Evolutionary conservation across 2,888 invertebrate genomes (phyloP).

Genomic region (Rhopalosiphum nymphaeae): DNA sequence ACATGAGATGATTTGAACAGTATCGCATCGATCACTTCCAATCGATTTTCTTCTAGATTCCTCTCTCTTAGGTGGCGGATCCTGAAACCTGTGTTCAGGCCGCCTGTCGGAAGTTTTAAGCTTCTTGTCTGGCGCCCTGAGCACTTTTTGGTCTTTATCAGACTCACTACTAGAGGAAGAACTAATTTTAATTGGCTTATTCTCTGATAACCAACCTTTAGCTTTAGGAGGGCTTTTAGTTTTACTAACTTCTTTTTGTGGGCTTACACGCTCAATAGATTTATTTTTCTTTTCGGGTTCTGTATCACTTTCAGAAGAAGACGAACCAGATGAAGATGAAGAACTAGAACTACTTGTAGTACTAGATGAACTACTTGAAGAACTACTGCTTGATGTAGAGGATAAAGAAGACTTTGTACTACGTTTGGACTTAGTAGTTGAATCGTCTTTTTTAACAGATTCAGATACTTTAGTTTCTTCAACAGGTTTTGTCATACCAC

Average conservation of each 20-base stretch:
- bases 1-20: slow-evolving; percentile 73
- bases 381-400: slow-evolving; percentile 69
- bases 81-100: slow-evolving; percentile 80
- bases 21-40: slow-evolving; percentile 78
- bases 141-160: slow-evolving; percentile 72
- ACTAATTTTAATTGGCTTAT: slow-evolving; percentile 66
- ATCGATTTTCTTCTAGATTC: slow-evolving; percentile 73
- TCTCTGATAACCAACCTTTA: slow-evolving; percentile 65
- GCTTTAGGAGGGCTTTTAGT: slow-evolving; percentile 70
- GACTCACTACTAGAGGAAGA: slow-evolving; percentile 67
- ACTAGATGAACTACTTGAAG: slow-evolving; percentile 72
- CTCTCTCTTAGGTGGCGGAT: slow-evolving; percentile 83
- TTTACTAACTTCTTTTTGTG: slow-evolving; percentile 68
- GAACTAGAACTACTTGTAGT: slow-evolving; percentile 72
- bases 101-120: slow-evolving; percentile 87
- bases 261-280: slow-evolving; percentile 50
- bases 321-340: slow-evolving; percentile 73
- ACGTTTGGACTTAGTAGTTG: slow-evolving; percentile 59
- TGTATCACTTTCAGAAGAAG: slow-evolving; percentile 75
- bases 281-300: slow-evolving; percentile 68
- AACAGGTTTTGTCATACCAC: slow-evolving; percentile 76
- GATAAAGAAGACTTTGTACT: slow-evolving; percentile 65
- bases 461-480: slow-evolving; percentile 61
- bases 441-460: slow-evolving; percentile 63
- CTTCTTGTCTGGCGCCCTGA: slow-evolving; percentile 84